Percentiles rank a stretch among this genome's conserved stretches.
Conservation (phyloP, 2,888 invertebrate species). For the Drosophila histrio region DNA sequence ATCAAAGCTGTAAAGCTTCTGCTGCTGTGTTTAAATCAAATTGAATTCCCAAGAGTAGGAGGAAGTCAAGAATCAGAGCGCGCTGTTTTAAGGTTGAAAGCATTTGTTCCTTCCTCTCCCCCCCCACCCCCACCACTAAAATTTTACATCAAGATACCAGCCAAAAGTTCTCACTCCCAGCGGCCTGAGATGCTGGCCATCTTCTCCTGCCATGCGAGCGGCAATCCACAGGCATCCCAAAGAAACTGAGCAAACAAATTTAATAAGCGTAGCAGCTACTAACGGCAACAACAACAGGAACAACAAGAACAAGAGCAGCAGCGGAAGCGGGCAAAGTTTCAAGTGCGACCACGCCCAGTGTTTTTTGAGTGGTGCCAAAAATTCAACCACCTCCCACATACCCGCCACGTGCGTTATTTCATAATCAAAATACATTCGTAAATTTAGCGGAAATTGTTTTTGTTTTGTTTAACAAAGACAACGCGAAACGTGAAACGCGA, state of each 20-base stretch:
- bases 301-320: not conserved
- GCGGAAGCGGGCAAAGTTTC: constrained; percentile 31
- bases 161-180: constrained; percentile 17
- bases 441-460: constrained; percentile 66
- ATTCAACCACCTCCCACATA: not conserved
- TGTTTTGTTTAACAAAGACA: constrained; percentile 48
- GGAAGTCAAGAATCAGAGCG: constrained; percentile 10
- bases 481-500: constrained; percentile 12
- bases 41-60: constrained; percentile 11
- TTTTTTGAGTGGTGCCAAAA: constrained; percentile 17
- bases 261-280: constrained; percentile 56
- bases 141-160: constrained; percentile 27
- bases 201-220: not conserved
- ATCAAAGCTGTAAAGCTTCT: constrained; percentile 13
- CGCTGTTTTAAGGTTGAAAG: constrained; percentile 31
- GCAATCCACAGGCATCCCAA: constrained; percentile 14
- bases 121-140: too few relatives aligned
- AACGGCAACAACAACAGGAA: constrained; percentile 12
- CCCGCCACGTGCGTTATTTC: constrained; percentile 48
- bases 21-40: constrained; percentile 12
- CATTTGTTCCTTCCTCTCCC: constrained; percentile 11
- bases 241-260: constrained; percentile 50
- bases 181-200: not conserved
- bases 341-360: constrained; percentile 50
- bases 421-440: constrained; percentile 59